A percentile compares a stretch with the other conserved stretches of the same genome.
Evolutionary conservation across 1,140 invertebrate species (phyloP).

Genomic region (Antheraea mylitta): DNA sequence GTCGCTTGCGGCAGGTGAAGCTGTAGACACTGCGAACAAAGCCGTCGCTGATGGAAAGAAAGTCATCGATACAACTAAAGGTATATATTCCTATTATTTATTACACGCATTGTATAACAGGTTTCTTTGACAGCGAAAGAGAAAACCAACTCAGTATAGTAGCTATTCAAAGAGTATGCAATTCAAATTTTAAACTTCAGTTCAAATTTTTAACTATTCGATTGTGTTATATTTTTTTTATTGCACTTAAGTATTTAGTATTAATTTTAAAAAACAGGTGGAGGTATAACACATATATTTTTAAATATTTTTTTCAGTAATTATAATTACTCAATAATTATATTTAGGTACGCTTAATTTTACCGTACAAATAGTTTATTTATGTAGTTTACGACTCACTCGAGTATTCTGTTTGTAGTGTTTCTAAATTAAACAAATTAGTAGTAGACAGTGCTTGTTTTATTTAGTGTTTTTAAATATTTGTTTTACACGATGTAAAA

Average conservation of each 20-base stretch:
- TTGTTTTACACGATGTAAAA: conserved; percentile 7
- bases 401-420: background rate
- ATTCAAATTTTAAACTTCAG: too few species aligned
- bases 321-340: too few species aligned
- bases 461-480: background rate
- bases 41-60: conserved; percentile 74
- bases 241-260: too few species aligned
- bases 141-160: background rate
- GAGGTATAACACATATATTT: too few species aligned
- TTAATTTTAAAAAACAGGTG: too few species aligned
- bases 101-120: background rate
- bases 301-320: too few species aligned
- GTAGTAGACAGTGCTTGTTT: background rate
- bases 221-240: too few species aligned
- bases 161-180: too few species aligned
- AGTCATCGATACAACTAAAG: conserved; percentile 72
- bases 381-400: background rate
- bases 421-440: background rate
- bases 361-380: background rate
- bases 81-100: conserved; percentile 29
- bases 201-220: too few species aligned
- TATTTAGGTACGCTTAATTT: too few species aligned
- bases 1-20: conserved; percentile 68
- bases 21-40: conserved; percentile 63
- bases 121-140: background rate